Evolutionary conservation across 2,113 vertebrate genomes (phyloP).

Genomic region (Catharus minimus): DNA sequence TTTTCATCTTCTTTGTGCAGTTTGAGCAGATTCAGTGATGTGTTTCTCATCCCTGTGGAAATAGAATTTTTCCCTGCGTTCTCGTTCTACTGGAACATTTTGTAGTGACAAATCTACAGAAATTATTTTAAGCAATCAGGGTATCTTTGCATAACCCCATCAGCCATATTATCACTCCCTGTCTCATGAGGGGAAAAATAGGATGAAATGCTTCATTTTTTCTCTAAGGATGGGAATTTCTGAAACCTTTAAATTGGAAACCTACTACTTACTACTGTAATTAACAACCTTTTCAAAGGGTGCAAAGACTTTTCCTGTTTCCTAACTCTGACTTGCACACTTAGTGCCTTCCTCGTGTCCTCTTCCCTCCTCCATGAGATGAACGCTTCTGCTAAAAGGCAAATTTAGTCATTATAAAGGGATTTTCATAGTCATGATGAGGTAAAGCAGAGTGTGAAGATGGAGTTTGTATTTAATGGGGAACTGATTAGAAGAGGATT

Average conservation of each 20-base stretch:
- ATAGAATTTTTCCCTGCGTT: fast-evolving
- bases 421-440: background rate
- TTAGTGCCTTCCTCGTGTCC: background rate
- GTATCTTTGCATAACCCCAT: background rate
- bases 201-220: background rate
- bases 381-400: conserved; percentile 15
- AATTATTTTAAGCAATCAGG: background rate
- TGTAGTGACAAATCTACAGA: background rate
- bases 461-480: background rate
- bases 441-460: background rate
- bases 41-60: background rate
- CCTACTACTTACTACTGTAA: background rate
- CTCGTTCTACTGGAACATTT: background rate
- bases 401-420: background rate
- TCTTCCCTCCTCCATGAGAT: background rate
- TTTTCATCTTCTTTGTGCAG: background rate
- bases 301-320: conserved; percentile 4
- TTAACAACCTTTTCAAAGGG: conserved; percentile 15
- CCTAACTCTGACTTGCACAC: background rate
- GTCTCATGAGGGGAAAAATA: background rate
- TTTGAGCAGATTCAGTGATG: background rate
- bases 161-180: background rate
- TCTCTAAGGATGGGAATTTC: background rate
- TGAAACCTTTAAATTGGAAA: background rate
- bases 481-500: background rate